Evolutionary conservation across 2,113 vertebrate genomes (phyloP), one percentile per base, ranked within the genome.

Genomic region (Lasiurus borealis): DNA sequence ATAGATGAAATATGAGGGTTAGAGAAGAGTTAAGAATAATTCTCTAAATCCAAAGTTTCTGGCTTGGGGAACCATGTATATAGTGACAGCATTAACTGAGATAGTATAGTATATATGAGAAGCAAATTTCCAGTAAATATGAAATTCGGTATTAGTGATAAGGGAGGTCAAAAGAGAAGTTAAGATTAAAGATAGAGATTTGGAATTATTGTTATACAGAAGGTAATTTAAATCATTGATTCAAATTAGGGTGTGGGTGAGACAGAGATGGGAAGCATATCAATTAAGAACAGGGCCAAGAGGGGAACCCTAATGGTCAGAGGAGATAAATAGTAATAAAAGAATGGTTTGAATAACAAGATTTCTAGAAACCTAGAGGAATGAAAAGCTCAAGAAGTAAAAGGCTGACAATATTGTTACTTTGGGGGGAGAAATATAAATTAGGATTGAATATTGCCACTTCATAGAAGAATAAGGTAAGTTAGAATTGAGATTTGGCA

Each of bases 151-250:
- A 27, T 62, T 62, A 62, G 21, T 62, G 25, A 62, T 64, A 40
- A 40, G 64, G 27, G 69, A 64, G 23, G 18, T 78, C 72, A 34
- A 23, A 88, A 40, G 52, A 78, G 50, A 90, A 81, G 29, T 84
- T 40, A 77, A 36, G 19, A 84, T 78, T 81, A 80, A 95, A 84
- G 59, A 64, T 4, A 72, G 71, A 89, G 19, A 16, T 77, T 72
- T 73, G 21, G 14, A 91, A 72, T 84, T 94, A 84, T 68, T 78
- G 84, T 21, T 40, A 64, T 71, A 73, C 16, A 85, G 57, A 77
- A 64, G 25, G 57, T 73, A 68, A 88, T 19, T 71, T 62, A 84
- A 86, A 71, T 48, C 15, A 44, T 71, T 36, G 54, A 71, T 87
- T 59, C 44, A 83, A 77, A 46, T 21, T 40, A 54, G 7, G 44